Conservation (phyloP, 2,113 vertebrate genomes). For the Oreochromis niloticus region DNA sequence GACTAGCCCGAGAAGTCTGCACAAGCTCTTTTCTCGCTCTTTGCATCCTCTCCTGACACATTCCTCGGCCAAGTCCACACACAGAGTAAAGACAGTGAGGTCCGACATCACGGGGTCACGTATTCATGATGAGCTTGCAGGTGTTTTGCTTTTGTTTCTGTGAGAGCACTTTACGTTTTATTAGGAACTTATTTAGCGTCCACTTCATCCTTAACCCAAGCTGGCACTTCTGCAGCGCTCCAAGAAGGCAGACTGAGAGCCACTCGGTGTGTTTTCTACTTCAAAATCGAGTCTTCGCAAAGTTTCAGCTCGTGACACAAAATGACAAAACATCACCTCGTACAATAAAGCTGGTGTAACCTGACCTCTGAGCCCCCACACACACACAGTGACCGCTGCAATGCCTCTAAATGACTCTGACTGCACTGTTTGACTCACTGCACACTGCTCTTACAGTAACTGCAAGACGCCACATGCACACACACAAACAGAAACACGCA, state of each 20-base stretch:
- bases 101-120: conserved; percentile 5
- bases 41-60: conserved; percentile 21
- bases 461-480: conserved; percentile 22
- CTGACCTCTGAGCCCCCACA: conserved; percentile 15
- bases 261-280: not conserved
- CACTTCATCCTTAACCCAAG: not conserved
- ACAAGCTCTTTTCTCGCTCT: conserved; percentile 53
- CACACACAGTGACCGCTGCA: conserved; percentile 39
- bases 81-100: conserved; percentile 12
- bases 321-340: not conserved
- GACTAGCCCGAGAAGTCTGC: conserved; percentile 41
- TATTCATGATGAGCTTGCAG: not conserved
- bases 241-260: not conserved
- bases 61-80: conserved; percentile 27
- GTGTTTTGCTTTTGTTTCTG: not conserved
- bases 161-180: not conserved
- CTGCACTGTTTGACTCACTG: conserved; percentile 29
- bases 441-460: conserved; percentile 28
- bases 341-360: conserved; percentile 16
- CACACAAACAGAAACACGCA: conserved; percentile 12
- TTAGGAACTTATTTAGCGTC: not conserved
- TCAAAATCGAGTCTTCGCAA: conserved; percentile 9
- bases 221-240: not conserved
- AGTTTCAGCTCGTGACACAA: not conserved
- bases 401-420: conserved; percentile 45